Conservation (phyloP, 2,113 vertebrate species). For the Cyanoderma ruficeps region DNA sequence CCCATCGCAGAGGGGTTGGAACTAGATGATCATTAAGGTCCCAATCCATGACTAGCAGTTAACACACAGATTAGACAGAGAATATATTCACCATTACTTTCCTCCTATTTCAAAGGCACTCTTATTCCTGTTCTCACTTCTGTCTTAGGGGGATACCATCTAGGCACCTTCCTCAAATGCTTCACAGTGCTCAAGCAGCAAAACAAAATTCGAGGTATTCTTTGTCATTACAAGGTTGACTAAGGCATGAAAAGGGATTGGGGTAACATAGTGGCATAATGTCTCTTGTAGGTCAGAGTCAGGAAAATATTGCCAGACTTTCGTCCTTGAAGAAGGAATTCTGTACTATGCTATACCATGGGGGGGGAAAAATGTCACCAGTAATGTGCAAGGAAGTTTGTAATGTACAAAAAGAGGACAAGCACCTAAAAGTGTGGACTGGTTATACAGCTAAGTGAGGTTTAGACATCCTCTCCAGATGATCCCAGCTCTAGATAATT, state of each 20-base stretch:
- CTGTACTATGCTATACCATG: rapidly evolving
- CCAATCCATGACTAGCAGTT: not conserved
- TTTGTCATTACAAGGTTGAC: not conserved
- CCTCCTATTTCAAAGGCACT: not conserved
- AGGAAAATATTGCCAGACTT: not conserved
- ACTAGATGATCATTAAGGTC: not conserved
- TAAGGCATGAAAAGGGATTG: not conserved
- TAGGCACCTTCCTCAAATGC: not conserved
- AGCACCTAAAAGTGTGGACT: not conserved
- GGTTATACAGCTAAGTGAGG: not conserved
- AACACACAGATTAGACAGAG: not conserved
- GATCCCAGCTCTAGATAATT: not conserved
- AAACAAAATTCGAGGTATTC: not conserved
- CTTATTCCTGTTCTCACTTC: not conserved
- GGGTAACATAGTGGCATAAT: not conserved
- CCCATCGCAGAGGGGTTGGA: rapidly evolving
- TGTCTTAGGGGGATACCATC: not conserved
- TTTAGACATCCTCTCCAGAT: not conserved
- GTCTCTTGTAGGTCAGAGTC: not conserved
- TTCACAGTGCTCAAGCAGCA: not conserved
- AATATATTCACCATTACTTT: not conserved
- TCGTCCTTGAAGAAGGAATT: not conserved
- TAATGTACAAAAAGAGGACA: not conserved
- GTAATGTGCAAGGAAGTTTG: not conserved
- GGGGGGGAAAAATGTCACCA: not conserved